Evolutionary conservation across 2,797 vertebrate genomes (phyloP), one percentile per base, ranked within the genome.

Genomic region (Scarus forsteni): DNA sequence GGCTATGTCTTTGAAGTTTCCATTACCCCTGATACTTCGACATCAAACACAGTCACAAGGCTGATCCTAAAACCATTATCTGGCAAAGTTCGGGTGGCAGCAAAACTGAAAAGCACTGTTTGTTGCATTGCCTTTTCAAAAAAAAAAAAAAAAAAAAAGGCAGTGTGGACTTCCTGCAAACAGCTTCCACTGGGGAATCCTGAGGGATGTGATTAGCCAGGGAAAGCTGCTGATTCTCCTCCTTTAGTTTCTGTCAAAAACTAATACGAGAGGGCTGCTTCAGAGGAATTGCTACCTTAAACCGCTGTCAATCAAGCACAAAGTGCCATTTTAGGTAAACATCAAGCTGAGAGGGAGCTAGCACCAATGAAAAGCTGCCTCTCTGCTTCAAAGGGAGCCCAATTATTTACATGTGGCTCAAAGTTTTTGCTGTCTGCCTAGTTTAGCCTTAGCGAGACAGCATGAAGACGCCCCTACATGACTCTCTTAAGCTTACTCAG

Each of bases 1-100:
- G 60, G 79, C 74, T 39, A 64, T 83, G 65, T 73, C 91, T 94
- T 92, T 93, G 90, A 93, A 92, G 93, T 93, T 93, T 87, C 91
- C 91, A 93, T 94, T 92, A 92, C 79, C 69, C 76, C 59, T 75
- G 83, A 88, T 89, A 77, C 85, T 85, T 78, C 62, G 19, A 92
- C 93, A 93, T 95, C 93, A 94, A 94, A 92, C 85, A 77, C 81
- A 84, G 82, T 77, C 69, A 59, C 66, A 71, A 73, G 85, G 74
- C 82, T 89, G 78, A 88, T 90, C 85, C 84, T 80, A 75, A 91
- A 89, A 84, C 87, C 78, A 89, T 94, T 92, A 92, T 90, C 75
- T 88, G 67, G 66, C 80, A 77, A 87, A 79, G 80, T 81, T 76
- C 10, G 60, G 73, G 76, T 39, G 60, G 68, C 66, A 48, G 58